Evolutionary conservation across 2,113 vertebrate species (phyloP), one percentile per base, ranked within the genome.

Genomic region (Manacus vitellinus): DNA sequence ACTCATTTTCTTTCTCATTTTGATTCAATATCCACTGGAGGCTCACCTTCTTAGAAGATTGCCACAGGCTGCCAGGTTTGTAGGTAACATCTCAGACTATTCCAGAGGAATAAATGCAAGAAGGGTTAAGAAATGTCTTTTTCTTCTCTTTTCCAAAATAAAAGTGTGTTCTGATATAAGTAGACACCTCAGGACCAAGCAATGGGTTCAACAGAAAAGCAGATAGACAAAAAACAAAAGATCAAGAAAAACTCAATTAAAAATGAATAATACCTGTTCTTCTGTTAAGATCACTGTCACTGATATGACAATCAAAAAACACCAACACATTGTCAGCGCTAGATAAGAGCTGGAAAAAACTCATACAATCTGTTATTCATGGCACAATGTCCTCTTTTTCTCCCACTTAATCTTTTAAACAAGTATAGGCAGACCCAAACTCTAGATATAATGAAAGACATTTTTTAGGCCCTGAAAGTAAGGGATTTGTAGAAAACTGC

Each of bases 181-280:
- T 37, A 80, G 30, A n/a, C 27, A 59, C 39, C 39, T 63, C 5
- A 77, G 35, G 23, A 66, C 17, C 37, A 70, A 88, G 12, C 0
- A 3, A 58, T 27, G 9, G 13, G 10, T 70, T 93, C 59, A 76
- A 14, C 30, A 79, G 51, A 87, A 93, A 89, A 82, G 79, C 19
- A 52, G 51, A 67, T 13, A 49, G 61, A 58, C 89, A 52, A 76
- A 77, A 94, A 9, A 3, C 22, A 82, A 90, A 85, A 78, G 23
- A 70, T 80, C 43, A 80, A 49, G 28, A 62, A 47, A 59, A 77
- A 6, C 46, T 94, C 47, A 74, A 85, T 85, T 85, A 80, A 88
- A 85, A 95, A 63, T 85, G 1, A 93, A 35, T 86, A 90, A 77
- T 95, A 96, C 75, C 92, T 93, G 35, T 83, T 94, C 88, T 89